phyloP scores from a whole-genome alignment of 2,797 vertebrate genomes.

The Darevskia mixta region DNA sequence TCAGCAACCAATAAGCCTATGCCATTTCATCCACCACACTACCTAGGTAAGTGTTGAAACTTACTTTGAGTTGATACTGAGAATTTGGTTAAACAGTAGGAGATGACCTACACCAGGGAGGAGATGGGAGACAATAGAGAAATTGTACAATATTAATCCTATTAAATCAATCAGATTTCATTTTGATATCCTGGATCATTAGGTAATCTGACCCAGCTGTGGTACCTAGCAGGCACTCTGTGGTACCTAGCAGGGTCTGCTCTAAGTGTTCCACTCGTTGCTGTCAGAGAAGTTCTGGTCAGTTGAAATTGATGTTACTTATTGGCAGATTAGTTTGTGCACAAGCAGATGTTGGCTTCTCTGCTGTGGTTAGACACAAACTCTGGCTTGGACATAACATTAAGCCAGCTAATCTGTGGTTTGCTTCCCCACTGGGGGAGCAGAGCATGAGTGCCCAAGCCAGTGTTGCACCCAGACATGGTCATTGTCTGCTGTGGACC shows the following conservation, averaged over 20 bases:
- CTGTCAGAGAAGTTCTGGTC: neutral
- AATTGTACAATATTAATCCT: neutral
- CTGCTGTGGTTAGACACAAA: too few relatives aligned
- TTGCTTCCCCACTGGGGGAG: too few relatives aligned
- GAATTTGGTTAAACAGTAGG: neutral
- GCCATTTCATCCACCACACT: slow-evolving; percentile 85
- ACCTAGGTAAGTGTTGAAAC: slow-evolving; percentile 84
- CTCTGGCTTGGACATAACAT: too few relatives aligned
- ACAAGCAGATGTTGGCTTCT: too few relatives aligned
- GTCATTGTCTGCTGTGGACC: neutral
- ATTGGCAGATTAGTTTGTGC: too few relatives aligned
- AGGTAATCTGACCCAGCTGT: neutral
- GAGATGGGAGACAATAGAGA: neutral
- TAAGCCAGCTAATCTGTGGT: too few relatives aligned
- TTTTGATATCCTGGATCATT: neutral
- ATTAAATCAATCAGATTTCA: neutral
- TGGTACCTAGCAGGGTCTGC: too few relatives aligned
- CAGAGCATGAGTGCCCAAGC: too few relatives aligned
- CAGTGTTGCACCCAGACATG: too few relatives aligned
- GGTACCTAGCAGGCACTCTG: neutral
- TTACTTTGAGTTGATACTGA: neutral
- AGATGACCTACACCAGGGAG: neutral
- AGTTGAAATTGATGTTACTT: neutral
- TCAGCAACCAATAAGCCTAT: slow-evolving; percentile 89
- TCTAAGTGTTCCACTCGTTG: neutral